These are phyloP conservation scores for Sebastes aleutianus DNA, from an alignment of 2,797 vertebrate genomes.

Conservation along the genomic window DNA sequence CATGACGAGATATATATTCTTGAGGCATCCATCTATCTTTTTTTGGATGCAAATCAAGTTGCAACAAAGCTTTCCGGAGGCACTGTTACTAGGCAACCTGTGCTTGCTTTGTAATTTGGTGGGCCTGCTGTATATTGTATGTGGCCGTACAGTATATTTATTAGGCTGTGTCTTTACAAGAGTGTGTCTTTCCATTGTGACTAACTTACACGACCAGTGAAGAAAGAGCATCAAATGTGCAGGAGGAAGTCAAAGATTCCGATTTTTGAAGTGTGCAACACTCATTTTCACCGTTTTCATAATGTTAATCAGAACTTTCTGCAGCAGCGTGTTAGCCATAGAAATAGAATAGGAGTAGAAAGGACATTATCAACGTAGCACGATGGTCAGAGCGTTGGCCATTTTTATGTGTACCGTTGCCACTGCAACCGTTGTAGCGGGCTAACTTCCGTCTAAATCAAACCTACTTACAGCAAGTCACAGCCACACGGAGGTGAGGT, in stretches of 20 bases:
- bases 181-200: not conserved
- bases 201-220: not conserved
- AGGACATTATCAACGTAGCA: no score
- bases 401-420: no score
- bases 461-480: no score
- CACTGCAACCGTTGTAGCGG: no score
- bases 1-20: slow-evolving; percentile 53
- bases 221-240: not conserved
- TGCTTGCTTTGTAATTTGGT: slow-evolving; percentile 66
- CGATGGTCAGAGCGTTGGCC: no score
- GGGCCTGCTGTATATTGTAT: slow-evolving; percentile 55
- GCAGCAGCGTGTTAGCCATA: not conserved
- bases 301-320: slow-evolving; percentile 9
- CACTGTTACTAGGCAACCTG: slow-evolving; percentile 84
- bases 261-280: not conserved
- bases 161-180: slow-evolving; percentile 27
- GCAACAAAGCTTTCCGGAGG: slow-evolving; percentile 70
- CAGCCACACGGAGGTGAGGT: no score
- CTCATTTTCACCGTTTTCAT: not conserved
- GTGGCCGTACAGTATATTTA: slow-evolving; percentile 57
- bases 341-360: no score
- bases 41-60: slow-evolving; percentile 73
- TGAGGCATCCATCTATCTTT: slow-evolving; percentile 65
- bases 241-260: not conserved
- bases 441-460: no score